Evolutionary conservation across 1,140 invertebrate genomes (phyloP).

Genomic region (Drosophila lacteicornis): DNA sequence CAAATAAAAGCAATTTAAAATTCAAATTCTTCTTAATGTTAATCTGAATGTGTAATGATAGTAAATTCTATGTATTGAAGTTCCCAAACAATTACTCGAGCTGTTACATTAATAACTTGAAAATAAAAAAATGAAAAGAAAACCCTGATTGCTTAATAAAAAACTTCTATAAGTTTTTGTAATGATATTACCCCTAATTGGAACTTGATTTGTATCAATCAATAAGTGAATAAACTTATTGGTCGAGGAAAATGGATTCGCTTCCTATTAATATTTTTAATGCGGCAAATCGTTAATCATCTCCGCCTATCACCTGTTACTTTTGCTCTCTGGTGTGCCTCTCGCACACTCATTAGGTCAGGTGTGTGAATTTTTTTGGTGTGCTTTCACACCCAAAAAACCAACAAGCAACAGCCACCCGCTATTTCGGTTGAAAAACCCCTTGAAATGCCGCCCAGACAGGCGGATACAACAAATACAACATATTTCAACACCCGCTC

Average conservation of each 20-base stretch:
- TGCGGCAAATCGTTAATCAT: conserved; percentile 27
- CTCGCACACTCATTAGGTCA: conserved; percentile 21
- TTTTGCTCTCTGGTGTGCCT: conserved; percentile 1
- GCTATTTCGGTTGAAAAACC: not conserved
- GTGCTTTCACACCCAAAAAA: conserved; percentile 16
- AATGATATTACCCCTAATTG: not conserved
- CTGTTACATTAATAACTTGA: not conserved
- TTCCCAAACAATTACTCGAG: too few relatives aligned
- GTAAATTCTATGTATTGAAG: too few relatives aligned
- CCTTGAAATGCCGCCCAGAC: conserved; percentile 24
- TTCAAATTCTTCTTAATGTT: too few relatives aligned
- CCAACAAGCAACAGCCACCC: not conserved
- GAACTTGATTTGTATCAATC: not conserved
- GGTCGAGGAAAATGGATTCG: conserved; percentile 15
- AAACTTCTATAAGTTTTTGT: not conserved
- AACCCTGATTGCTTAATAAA: not conserved
- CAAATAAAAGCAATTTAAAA: too few relatives aligned
- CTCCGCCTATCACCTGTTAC: conserved; percentile 30
- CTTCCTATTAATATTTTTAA: conserved; percentile 4
- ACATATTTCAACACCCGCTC: conserved; percentile 67
- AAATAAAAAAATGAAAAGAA: not conserved
- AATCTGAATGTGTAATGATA: too few relatives aligned
- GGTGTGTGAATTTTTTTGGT: conserved; percentile 19
- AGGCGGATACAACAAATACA: conserved; percentile 1
- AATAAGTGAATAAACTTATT: conserved; percentile 23